Conservation (phyloP, 1,140 invertebrate genomes). For the Doryteuthis pealeii region DNA sequence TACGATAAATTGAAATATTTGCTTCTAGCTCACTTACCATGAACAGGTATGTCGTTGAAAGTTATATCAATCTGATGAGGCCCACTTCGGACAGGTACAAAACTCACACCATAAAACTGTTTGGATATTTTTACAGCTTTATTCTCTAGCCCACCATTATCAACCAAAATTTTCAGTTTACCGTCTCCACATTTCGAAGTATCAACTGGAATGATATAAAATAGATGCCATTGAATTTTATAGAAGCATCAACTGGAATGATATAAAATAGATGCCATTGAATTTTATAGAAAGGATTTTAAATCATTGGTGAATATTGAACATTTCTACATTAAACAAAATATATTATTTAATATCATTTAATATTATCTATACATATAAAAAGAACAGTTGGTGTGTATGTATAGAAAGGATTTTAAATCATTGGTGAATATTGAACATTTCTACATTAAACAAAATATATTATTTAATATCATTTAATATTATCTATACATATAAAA, state of each 20-base stretch:
- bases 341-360: no score
- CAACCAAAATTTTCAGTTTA: constrained; percentile 97
- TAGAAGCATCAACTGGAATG: constrained; percentile 88
- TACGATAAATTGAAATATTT: no score
- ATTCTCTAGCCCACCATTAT: constrained; percentile 86
- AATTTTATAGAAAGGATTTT: no score
- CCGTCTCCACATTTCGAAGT: constrained; percentile 96
- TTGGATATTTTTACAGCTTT: constrained; percentile 96
- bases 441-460: no score
- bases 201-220: constrained; percentile 74
- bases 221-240: not conserved
- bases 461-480: no score
- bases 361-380: no score
- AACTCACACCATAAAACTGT: constrained; percentile 68
- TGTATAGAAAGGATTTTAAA: no score
- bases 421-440: no score
- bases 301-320: no score
- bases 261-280: not conserved
- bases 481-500: no score
- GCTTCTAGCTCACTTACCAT: constrained; percentile 42
- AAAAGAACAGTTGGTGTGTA: no score
- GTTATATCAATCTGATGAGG: constrained; percentile 81
- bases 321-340: no score
- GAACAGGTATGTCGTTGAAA: constrained; percentile 92
- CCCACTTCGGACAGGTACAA: constrained; percentile 47